These are phyloP conservation scores for Melopsittacus undulatus DNA, from an alignment of 2,797 vertebrate genomes.

Conservation along the genomic window DNA sequence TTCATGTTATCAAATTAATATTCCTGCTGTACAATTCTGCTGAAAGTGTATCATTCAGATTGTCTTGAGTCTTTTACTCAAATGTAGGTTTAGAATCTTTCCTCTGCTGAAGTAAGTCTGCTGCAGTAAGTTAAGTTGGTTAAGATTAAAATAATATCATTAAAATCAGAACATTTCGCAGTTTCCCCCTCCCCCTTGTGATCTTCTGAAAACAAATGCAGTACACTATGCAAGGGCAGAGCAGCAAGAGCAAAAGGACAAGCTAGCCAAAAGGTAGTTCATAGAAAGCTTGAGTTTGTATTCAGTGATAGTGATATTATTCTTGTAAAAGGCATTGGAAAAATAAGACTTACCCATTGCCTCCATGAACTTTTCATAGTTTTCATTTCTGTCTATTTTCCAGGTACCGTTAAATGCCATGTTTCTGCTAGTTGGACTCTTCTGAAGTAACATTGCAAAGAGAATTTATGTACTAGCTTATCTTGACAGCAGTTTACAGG, in stretches of 20 bases:
- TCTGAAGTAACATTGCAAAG: slow-evolving; percentile 46
- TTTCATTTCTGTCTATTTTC: slow-evolving; percentile 89
- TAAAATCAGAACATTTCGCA: not conserved
- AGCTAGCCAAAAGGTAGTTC: not conserved
- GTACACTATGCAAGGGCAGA: not conserved
- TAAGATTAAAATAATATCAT: not conserved
- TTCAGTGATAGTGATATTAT: not conserved
- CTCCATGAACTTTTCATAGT: slow-evolving; percentile 98
- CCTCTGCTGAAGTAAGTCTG: not conserved
- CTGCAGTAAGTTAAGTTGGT: not conserved
- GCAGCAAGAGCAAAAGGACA: not conserved
- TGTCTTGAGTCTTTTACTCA: not conserved
- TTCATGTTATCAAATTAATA: not conserved
- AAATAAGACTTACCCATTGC: slow-evolving; percentile 86
- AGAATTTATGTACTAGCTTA: slow-evolving; percentile 79
- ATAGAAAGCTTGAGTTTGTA: not conserved
- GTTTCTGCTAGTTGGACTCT: slow-evolving; percentile 32
- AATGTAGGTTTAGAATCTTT: not conserved
- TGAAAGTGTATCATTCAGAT: not conserved
- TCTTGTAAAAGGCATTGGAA: not conserved
- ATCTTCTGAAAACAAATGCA: not conserved
- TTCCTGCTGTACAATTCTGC: not conserved
- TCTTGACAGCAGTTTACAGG: slow-evolving; percentile 77
- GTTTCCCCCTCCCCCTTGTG: fast-evolving
- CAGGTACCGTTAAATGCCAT: slow-evolving; percentile 91